phyloP scores from a whole-genome alignment of 2,113 vertebrate species.

The Carassius carassius region DNA sequence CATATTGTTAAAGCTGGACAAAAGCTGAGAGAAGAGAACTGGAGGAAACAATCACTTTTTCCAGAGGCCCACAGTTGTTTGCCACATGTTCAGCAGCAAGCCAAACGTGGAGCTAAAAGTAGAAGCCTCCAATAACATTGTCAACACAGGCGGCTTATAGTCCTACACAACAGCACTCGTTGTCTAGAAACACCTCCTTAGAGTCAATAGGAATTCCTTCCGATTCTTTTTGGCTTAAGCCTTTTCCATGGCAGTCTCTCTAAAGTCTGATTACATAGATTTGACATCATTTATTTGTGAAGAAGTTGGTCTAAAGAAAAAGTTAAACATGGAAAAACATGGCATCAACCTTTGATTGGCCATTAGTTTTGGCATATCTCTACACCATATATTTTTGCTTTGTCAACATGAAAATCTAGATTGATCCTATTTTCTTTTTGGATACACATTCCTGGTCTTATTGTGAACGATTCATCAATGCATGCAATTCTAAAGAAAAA shows the following conservation, averaged over 20 bases:
- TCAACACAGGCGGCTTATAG: conserved; percentile 28
- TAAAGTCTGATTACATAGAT: conserved; percentile 26
- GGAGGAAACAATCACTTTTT: conserved; percentile 38
- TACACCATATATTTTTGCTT: not conserved
- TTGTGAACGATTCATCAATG: not conserved
- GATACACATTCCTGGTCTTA: not conserved
- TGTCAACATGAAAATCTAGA: not conserved
- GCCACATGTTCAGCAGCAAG: conserved; percentile 32
- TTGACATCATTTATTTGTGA: conserved; percentile 49
- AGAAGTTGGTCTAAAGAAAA: conserved; percentile 34
- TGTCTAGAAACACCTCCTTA: conserved; percentile 59
- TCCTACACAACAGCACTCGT: conserved; percentile 37
- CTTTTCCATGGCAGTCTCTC: conserved; percentile 45
- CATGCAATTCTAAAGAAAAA: not conserved
- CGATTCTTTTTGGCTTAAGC: conserved; percentile 9
- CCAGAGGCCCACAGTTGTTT: conserved; percentile 35
- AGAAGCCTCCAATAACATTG: conserved; percentile 23
- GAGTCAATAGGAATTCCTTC: conserved; percentile 64
- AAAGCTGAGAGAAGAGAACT: conserved; percentile 23
- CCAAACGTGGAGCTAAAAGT: conserved; percentile 34
- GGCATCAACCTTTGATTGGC: not conserved
- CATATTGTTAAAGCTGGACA: conserved; percentile 31
- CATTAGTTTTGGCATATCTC: conserved; percentile 9
- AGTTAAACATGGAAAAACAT: conserved; percentile 37
- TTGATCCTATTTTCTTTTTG: not conserved